Percentiles rank a stretch among this genome's conserved stretches.
These are phyloP conservation scores for Schizopygopsis malacanthus DNA, from an alignment of 2,797 vertebrate genomes.

Conservation along the genomic window DNA sequence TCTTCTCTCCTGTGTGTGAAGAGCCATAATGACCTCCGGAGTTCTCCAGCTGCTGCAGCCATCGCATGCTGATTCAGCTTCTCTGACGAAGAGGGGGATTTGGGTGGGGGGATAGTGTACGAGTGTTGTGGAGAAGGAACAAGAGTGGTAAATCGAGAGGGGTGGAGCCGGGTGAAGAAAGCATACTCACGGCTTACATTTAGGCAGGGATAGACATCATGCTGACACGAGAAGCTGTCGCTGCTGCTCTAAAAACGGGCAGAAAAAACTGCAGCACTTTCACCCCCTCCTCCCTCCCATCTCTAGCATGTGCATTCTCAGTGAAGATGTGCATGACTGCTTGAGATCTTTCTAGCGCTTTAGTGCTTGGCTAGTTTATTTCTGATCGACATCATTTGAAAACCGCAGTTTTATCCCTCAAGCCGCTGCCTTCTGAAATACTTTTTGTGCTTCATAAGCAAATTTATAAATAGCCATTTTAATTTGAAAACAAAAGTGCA, in stretches of 20 bases:
- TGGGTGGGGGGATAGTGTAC: conserved; percentile 70
- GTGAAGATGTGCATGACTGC: conserved; percentile 74
- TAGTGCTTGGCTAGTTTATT: conserved; percentile 1
- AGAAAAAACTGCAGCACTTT: conserved; percentile 76
- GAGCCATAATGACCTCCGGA: conserved; percentile 90
- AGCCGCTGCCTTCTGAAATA: not conserved
- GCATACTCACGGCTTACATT: conserved; percentile 82
- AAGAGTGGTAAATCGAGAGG: conserved; percentile 61
- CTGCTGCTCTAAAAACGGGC: conserved; percentile 64
- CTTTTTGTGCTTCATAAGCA: not conserved
- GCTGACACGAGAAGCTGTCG: conserved; percentile 73
- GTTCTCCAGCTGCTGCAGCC: conserved; percentile 91
- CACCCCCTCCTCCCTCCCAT: conserved; percentile 54
- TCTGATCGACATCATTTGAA: not conserved
- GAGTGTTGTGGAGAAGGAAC: conserved; percentile 71
- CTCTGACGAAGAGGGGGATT: conserved; percentile 76
- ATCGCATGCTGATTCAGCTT: conserved; percentile 93
- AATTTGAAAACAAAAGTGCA: not conserved
- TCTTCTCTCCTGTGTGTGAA: conserved; percentile 70
- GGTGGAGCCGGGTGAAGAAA: conserved; percentile 67
- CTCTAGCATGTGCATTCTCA: conserved; percentile 73
- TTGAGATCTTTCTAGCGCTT: conserved; percentile 19
- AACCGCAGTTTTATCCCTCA: not conserved
- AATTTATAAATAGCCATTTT: not conserved
- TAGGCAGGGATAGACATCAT: conserved; percentile 76